Base-by-base conservation (phyloP, 2,888 invertebrate species). In the Ashinkailepas kermadecensis region DNA sequence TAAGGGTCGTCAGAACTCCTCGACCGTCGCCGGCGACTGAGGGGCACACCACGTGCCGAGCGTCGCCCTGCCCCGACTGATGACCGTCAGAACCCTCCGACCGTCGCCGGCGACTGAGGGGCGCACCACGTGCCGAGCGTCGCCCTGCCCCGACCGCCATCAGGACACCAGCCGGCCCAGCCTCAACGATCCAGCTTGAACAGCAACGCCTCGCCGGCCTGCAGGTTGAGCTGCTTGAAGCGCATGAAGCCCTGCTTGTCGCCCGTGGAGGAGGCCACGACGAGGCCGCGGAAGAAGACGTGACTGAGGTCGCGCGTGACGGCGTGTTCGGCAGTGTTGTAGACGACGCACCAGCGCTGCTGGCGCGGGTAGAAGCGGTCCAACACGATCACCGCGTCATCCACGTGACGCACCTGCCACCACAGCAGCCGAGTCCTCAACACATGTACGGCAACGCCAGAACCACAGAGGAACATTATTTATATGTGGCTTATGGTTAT, bases 331-430 rank as follows among this genome's bases (percentile, higher is more conserved):
- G 93, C 93, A 6, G 94, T 89, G 88, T 95, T 95, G 1, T 92
- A 92, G 0, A 94, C 91, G 83, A 93, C 91, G 0, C 93, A 92
- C 86, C 92, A 94, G 0, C 93, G 91, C 86, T 93, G 92, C 82
- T 93, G 90, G 23, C 95, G 90, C 0, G 94, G 94, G 87, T 92
- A 94, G 90, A 92, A 92, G 79, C 95, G 89, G 86, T 95, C 94
- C 80, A 92, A 88, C 25, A 94, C 90, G 6, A 95, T 88, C 79
- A 94, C 89, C 82, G 90, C 84, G 10, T 83, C 81, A 39, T 84
- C 84, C 21, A 84, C 82, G 65, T 84, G 83, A 70, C 86, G 85
- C 21, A 83, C 81, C 80, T 83, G 80, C 39, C 81, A 83, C 54
- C 54, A n/a, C 62, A 59, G 23, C 21, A 64, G 56, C 39, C 39